These are phyloP conservation scores for Trogon melanurus DNA, from an alignment of 2,113 vertebrate species.

Conservation along the genomic window DNA sequence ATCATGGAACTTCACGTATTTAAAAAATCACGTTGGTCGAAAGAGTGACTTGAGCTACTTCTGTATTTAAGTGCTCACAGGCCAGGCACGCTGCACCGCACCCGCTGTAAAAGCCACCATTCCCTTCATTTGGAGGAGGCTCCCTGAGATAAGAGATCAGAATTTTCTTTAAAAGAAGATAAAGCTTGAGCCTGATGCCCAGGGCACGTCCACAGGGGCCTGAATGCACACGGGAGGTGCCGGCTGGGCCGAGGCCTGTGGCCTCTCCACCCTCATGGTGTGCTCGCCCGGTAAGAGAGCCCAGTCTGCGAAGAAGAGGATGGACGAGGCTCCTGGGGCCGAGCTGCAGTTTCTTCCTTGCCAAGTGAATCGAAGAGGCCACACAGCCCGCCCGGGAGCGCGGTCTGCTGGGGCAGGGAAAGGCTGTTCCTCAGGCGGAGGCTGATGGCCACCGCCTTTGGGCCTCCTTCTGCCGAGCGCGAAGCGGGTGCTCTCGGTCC, in stretches of 20 bases:
- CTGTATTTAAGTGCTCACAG: rapidly evolving
- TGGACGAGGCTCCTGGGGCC: neutral
- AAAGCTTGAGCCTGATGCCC: rapidly evolving
- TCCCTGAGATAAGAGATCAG: neutral
- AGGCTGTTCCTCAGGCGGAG: neutral
- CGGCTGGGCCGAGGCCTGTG: rapidly evolving
- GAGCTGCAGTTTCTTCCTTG: neutral
- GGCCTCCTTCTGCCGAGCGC: rapidly evolving
- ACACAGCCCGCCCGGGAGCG: neutral
- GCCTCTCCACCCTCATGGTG: rapidly evolving
- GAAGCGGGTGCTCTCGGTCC: rapidly evolving
- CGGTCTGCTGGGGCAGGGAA: rapidly evolving
- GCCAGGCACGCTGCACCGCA: neutral
- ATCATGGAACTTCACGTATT: rapidly evolving
- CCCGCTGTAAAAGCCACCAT: rapidly evolving
- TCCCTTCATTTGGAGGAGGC: neutral
- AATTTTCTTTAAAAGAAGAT: neutral
- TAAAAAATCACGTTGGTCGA: rapidly evolving
- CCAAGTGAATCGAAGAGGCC: neutral
- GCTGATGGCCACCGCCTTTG: rapidly evolving
- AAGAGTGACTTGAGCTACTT: neutral
- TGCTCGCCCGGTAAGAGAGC: neutral
- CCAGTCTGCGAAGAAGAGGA: neutral
- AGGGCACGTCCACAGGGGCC: neutral
- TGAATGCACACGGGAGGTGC: rapidly evolving